These are phyloP conservation scores for Camelus dromedarius DNA, from an alignment of 2,113 vertebrate species.

Conservation along the genomic window DNA sequence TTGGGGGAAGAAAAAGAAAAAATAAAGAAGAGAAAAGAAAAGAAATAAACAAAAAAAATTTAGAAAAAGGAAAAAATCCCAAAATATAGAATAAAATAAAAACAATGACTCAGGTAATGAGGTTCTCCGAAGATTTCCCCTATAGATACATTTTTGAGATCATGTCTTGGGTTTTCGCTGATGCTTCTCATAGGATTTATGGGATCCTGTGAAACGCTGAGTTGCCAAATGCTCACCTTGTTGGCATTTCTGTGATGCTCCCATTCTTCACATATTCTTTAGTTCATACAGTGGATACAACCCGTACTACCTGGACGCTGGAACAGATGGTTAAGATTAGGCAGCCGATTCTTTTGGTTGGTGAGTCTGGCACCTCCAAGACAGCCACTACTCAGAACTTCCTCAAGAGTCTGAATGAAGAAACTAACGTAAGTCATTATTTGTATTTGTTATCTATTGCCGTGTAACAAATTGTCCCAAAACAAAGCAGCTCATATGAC, in stretches of 20 bases:
- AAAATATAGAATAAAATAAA: too few species aligned
- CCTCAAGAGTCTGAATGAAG: slow-evolving; percentile 90
- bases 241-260: neutral
- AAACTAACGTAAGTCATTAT: slow-evolving; percentile 87
- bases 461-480: fast-evolving
- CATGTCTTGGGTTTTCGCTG: neutral
- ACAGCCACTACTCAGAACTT: slow-evolving; percentile 97
- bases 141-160: fast-evolving
- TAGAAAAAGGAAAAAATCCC: too few species aligned
- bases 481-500: fast-evolving
- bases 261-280: neutral
- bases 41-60: too few species aligned
- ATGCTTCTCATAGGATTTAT: neutral
- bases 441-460: fast-evolving
- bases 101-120: fast-evolving
- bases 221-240: neutral
- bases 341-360: slow-evolving; percentile 94
- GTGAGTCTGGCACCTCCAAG: slow-evolving; percentile 98
- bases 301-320: slow-evolving; percentile 93
- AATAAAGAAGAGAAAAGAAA: too few species aligned
- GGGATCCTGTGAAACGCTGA: neutral
- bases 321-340: slow-evolving; percentile 95
- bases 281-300: slow-evolving; percentile 98
- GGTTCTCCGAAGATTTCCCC: neutral
- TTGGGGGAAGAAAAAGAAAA: too few species aligned